Base-by-base conservation (phyloP, 1,140 invertebrate genomes). In the Ruditapes philippinarum region DNA sequence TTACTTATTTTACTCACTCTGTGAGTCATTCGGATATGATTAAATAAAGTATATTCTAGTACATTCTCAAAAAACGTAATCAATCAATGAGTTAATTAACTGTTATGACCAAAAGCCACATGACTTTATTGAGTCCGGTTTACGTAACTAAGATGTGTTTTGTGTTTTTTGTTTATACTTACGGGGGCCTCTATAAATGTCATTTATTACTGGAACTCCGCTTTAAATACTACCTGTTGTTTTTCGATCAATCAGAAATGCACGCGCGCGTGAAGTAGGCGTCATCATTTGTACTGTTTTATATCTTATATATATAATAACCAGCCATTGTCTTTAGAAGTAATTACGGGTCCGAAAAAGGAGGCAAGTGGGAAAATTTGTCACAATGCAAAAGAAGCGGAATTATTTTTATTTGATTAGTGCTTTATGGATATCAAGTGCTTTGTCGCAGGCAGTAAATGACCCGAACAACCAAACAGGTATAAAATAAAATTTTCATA, bases 121-220 rank as follows among this genome's bases (percentile, higher is more conserved):
- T 5, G 14, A 45, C 42, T 45, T 7, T 45, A 14, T 45, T 5
- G 14, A 45, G 42, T 14, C 42, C 42, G 42, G 42, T 7, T 45
- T 14, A 45, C 42, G 42, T 45, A 45, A 45, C 42, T 7, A 12
- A 31, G 3, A 12, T 33, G 7, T 22, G 62, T n/a, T 31, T 3
- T 36, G 19, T 11, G 12, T 4, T n/a, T 11, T n/a, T 12, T 31
- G n/a, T 5, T n/a, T 31, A 65, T 31, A 7, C 60, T 31, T 36
- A 31, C 22, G 36, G 65, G 38, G 33, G 14, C 65, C 33, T 33
- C 3, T 17, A 36, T 7, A 38, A 17, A 17, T 70, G 65, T 28
- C 7, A 38, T 17, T 70, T 70, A 70, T 70, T 11, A 25, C 22
- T 70, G 65, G 65, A 70, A 70, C 65, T 70, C 9, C n/a, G 65